Evolutionary conservation across 2,797 vertebrate species (phyloP), one percentile per base, ranked within the genome.

Genomic region (Microctenopoma lineatum): DNA sequence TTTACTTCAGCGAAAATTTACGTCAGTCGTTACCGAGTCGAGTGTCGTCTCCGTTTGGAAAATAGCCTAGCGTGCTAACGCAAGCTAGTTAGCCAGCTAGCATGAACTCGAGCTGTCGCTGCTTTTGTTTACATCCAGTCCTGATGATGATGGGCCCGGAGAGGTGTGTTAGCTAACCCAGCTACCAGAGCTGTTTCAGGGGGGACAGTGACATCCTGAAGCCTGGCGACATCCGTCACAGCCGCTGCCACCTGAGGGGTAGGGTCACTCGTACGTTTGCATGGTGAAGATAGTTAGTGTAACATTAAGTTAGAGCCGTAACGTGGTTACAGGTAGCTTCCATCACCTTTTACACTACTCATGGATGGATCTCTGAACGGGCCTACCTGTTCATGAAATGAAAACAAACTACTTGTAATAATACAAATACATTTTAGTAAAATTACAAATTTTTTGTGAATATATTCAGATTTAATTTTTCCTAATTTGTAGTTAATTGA

Each of bases 41-140:
- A 34, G 36, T 5, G 34, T 60, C 50, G 38, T 8, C 38, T 12
- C 7, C 29, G 55, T 52, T 12, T 11, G 8, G 32, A 45, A 26
- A 7, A 6, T 34, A 41, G 48, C 67, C 41, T 13, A 51, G 66
- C 75, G 51, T 9, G 62, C 59, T n/a, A 21, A 66, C 66, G 61
- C 32, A 38, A 63, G 72, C 80, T 32, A 34, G 51, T 74, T 45
- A 46, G 84, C 74, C 41, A 48, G 85, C 74, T 84, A 87, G 73
- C 82, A 86, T 84, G 84, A 73, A 57, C 44, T 14, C 11, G 60
- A 29, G 66, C 81, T 59, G 69, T 50, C 58, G 72, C 73, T 29
- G 77, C 83, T 83, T 66, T 79, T 90, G 89, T 90, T 90, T 83
- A 88, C 87, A 82, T 87, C 75, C 84, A 67, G 84, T 53, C 70